Base-by-base conservation (phyloP, 1,140 invertebrate genomes). In the Brachionus plicatilis region DNA sequence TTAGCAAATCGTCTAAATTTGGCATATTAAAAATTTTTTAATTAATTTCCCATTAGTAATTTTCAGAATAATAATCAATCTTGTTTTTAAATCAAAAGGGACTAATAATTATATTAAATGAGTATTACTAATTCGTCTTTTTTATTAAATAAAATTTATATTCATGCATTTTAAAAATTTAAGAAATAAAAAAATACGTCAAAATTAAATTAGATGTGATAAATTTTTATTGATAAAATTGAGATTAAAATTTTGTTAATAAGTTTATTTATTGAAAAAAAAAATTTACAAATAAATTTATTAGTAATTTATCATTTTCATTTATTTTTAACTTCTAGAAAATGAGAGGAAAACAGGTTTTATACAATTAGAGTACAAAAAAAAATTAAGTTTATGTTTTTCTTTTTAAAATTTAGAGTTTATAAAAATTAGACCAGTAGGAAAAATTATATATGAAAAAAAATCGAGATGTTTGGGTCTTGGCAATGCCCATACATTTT, bases 301-400 rank as follows among this genome's bases (percentile, higher is more conserved):
- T 9, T 9, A 9, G 17, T 60, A 20, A 20, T 60, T 60, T 24
- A 60, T 60, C 17, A 60, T 60, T 60, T 60, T 60, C 53, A 60
- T 60, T 60, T 24, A 60, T 60, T 60, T 60, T 60, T 60, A 60
- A 60, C 53, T 60, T 60, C 53, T 5, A 17, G n/a, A 20, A 60
- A 60, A 60, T 60, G 53, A 20, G 20, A 60, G 53, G 53, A 60
- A 60, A 60, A 60, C 53, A 60, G 53, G 37, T 70, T 70, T 37
- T 37, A 70, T 70, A 70, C 37, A 70, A 37, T 70, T 70, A 12
- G 37, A 70, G 29, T 70, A 70, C n/a, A 70, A 70, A 70, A 70
- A 70, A 70, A 6, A 7, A 68, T 33, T 33, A 29, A 41, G 27
- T 70, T 70, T n/a, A 70, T 29, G 27, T 6, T 70, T 70, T 70